Conservation (phyloP, 92 coral and sea anemone genomes). For the Isaurus tuberculatus region DNA sequence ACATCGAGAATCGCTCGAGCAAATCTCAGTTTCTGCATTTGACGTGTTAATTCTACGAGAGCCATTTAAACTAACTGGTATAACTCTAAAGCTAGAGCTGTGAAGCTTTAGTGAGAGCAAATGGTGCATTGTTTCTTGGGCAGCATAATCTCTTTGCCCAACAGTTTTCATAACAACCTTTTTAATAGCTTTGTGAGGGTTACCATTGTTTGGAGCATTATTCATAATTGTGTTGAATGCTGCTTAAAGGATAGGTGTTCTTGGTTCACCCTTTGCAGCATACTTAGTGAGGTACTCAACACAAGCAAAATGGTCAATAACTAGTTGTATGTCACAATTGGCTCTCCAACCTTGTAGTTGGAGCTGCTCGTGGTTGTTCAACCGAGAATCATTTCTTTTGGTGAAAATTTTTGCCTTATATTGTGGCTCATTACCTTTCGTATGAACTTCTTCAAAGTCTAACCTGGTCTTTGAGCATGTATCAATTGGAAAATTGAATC, state of each 20-base stretch:
- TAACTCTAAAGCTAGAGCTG: conserved; percentile 54
- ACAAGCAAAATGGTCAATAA: conserved; percentile 57
- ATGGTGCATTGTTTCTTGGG: conserved; percentile 58
- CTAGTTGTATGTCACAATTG: conserved; percentile 54
- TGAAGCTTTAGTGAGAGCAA: conserved; percentile 38
- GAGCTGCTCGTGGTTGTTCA: conserved; percentile 54
- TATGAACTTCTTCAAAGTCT: conserved; percentile 32
- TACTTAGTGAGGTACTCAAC: conserved; percentile 54
- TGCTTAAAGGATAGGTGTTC: conserved; percentile 22
- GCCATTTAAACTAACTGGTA: conserved; percentile 54
- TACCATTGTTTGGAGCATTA: conserved; percentile 28
- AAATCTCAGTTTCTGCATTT: background rate
- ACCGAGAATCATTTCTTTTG: conserved; percentile 29
- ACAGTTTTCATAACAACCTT: conserved; percentile 34
- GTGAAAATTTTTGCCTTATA: conserved; percentile 43
- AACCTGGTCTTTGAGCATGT: conserved; percentile 20
- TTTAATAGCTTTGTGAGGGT: conserved; percentile 46
- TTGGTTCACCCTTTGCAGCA: conserved; percentile 43
- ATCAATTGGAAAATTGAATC: too few relatives aligned
- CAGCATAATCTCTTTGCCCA: conserved; percentile 44
- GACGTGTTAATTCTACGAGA: conserved; percentile 44
- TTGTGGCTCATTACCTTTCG: conserved; percentile 23
- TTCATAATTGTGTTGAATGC: conserved; percentile 29
- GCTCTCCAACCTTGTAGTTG: conserved; percentile 58
- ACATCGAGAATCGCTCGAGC: background rate